Conservation (phyloP, 2,113 vertebrate genomes). For the Neodontobutis hainanensis region DNA sequence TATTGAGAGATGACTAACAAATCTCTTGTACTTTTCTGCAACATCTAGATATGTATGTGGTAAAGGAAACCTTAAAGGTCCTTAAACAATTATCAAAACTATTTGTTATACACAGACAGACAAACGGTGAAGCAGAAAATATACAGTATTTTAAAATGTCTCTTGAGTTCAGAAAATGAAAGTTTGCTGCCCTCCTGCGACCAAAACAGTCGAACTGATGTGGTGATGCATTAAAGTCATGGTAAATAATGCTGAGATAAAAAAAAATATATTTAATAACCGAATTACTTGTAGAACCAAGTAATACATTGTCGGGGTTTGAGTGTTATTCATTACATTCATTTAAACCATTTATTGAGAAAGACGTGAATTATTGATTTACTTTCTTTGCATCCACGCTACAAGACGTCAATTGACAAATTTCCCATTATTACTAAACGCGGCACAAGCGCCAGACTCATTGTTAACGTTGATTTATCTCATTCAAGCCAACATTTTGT, state of each 20-base stretch:
- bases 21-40: too few relatives aligned
- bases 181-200: constrained; percentile 58
- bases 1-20: too few relatives aligned
- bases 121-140: neutral
- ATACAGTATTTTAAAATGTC: neutral
- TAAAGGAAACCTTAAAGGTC: too few relatives aligned
- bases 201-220: neutral
- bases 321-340: too few relatives aligned
- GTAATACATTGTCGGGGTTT: too few relatives aligned
- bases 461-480: constrained; percentile 65
- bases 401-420: neutral
- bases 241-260: neutral
- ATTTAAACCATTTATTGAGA: too few relatives aligned
- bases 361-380: too few relatives aligned
- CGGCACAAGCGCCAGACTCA: constrained; percentile 43
- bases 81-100: too few relatives aligned
- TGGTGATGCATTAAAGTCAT: neutral
- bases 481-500: constrained; percentile 48
- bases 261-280: too few relatives aligned
- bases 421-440: neutral
- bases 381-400: neutral
- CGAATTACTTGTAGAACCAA: too few relatives aligned
- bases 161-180: constrained; percentile 28
- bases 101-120: too few relatives aligned
- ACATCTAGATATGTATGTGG: too few relatives aligned